These are phyloP conservation scores for Halcyon chelicuti DNA, from an alignment of 2,797 vertebrate genomes.

Conservation along the genomic window DNA sequence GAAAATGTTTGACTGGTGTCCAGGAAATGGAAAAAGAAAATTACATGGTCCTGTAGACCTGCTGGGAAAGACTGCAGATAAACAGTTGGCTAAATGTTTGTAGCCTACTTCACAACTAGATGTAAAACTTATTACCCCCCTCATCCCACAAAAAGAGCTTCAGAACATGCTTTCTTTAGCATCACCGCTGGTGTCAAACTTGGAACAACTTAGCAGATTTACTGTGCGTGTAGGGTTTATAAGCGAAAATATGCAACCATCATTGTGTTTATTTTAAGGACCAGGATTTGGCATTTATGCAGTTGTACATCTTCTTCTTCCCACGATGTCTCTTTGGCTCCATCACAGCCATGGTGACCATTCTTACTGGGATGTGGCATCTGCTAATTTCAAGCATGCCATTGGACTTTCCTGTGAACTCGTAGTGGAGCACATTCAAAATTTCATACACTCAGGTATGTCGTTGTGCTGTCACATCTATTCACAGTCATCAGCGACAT, in stretches of 20 bases:
- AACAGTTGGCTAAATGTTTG: background rate
- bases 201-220: background rate
- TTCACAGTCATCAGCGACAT: background rate
- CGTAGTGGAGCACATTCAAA: slow-evolving; percentile 95
- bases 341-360: slow-evolving; percentile 93
- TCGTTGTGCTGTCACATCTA: background rate
- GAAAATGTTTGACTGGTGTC: background rate
- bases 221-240: background rate
- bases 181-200: background rate
- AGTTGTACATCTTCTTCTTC: slow-evolving; percentile 94
- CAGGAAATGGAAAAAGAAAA: background rate
- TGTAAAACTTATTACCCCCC: background rate
- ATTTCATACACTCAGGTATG: slow-evolving; percentile 93
- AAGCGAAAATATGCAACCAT: background rate
- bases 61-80: background rate
- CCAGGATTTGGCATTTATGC: slow-evolving; percentile 95
- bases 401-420: slow-evolving; percentile 97
- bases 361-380: slow-evolving; percentile 94
- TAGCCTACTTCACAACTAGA: background rate
- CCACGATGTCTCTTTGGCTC: slow-evolving; percentile 96
- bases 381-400: slow-evolving; percentile 96
- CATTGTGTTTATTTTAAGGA: slow-evolving; percentile 79
- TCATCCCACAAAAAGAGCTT: background rate
- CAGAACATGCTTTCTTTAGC: background rate
- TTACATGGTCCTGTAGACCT: background rate